phyloP scores from a whole-genome alignment of 2,888 invertebrate species.

The Drosophila diplacantha region DNA sequence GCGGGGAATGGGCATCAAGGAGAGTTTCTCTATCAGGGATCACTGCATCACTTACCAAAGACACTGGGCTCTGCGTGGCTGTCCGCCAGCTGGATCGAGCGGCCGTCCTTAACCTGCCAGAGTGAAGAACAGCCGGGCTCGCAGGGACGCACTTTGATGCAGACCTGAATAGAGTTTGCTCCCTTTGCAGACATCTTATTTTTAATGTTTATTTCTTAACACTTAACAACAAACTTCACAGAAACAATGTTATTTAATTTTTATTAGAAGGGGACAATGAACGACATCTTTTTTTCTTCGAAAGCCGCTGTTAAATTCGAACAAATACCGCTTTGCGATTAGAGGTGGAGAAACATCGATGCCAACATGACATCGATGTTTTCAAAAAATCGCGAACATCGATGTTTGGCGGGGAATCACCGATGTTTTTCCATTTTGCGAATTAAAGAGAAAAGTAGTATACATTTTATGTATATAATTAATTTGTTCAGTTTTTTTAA shows the following conservation, averaged over 20 bases:
- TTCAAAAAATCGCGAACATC: no score
- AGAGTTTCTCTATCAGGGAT: neutral
- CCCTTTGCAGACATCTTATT: slow-evolving; percentile 56
- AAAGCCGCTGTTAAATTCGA: slow-evolving; percentile 50
- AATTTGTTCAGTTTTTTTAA: no score
- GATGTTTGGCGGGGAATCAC: no score
- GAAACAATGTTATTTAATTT: neutral
- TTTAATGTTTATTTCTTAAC: neutral
- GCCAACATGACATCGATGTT: no score
- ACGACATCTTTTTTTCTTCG: slow-evolving; percentile 22
- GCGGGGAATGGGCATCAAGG: slow-evolving; percentile 16
- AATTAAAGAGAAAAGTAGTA: no score
- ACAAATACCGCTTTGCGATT: slow-evolving; percentile 6
- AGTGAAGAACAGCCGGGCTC: slow-evolving; percentile 82
- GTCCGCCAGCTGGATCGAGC: slow-evolving; percentile 81
- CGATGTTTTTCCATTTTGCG: no score
- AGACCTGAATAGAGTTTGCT: slow-evolving; percentile 82
- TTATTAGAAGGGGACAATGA: neutral
- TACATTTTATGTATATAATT: no score
- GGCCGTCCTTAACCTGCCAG: slow-evolving; percentile 81
- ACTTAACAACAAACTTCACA: neutral
- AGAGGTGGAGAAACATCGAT: no score
- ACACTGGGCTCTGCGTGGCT: slow-evolving; percentile 78
- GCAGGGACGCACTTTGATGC: slow-evolving; percentile 82
- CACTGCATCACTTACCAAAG: slow-evolving; percentile 76